A percentile compares a stretch with the other conserved stretches of the same genome.
These are phyloP conservation scores for Ditylenchus weischeri DNA, from an alignment of 2,888 invertebrate species.

Conservation along the genomic window DNA sequence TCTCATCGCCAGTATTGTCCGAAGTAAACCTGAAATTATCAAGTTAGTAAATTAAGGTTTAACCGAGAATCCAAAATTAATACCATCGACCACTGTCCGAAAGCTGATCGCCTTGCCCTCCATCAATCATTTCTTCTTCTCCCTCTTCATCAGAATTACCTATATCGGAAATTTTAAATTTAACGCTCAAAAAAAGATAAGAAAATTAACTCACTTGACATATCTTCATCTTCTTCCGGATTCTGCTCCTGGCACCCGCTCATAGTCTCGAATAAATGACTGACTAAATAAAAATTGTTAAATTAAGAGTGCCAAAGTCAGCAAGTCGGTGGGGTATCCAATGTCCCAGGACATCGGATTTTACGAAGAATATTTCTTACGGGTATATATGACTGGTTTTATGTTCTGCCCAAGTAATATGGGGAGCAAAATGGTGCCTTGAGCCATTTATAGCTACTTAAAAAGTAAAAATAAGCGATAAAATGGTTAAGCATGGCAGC, in stretches of 20 bases:
- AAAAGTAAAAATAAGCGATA: no score
- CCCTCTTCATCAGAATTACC: conserved; percentile 13
- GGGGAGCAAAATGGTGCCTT: no score
- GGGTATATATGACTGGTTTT: no score
- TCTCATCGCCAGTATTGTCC: conserved; percentile 16
- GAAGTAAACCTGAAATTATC: conserved; percentile 9
- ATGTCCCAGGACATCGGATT: no score
- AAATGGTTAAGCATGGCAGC: no score
- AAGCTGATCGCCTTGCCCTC: not conserved
- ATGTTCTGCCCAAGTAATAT: no score
- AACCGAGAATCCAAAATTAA: not conserved
- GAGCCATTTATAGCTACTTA: no score
- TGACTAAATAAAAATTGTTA: conserved; percentile 9
- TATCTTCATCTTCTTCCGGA: conserved; percentile 31
- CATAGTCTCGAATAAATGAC: conserved; percentile 26
- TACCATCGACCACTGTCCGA: conserved; percentile 7
- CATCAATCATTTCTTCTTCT: conserved; percentile 8
- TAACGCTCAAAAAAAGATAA: not conserved
- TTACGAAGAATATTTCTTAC: no score
- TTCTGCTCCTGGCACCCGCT: conserved; percentile 32
- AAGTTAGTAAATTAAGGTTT: not conserved
- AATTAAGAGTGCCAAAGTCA: not conserved
- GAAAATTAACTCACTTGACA: conserved; percentile 6
- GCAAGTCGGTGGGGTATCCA: no score
- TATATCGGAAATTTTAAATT: not conserved